Evolutionary conservation across 2,888 invertebrate genomes (phyloP), one percentile per base, ranked within the genome.

Genomic region (Brachyopa scutellaris): DNA sequence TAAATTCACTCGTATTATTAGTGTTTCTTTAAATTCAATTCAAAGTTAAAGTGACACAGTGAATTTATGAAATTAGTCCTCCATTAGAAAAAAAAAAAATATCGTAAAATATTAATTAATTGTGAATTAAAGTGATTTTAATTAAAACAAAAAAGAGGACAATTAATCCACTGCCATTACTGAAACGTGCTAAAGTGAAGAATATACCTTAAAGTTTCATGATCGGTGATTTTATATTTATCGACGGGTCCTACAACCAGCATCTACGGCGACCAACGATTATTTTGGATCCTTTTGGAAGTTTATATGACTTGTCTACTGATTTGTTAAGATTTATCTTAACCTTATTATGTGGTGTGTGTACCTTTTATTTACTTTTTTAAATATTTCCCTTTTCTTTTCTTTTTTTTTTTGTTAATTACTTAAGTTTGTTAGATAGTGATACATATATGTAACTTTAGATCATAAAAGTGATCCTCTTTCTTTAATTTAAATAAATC

Each of bases 331-430:
- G 76, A 82, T 53, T 72, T 61, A 29, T 77, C 82, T 82, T 82
- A 70, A 77, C 76, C 77, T 66, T 82, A 82, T 55, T 82, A 82
- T 82, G 82, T 55, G 82, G 82, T 82, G 82, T 82, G 82, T 82
- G 82, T 82, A 82, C 51, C 51, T 67, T 74, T 74, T 59, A 33
- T 38, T 53, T 36, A 40, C 57, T 21, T 57, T 9, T 9, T 33
- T 26, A 49, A 17, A 59, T 29, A 17, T 11, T n/a, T n/a, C n/a
- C n/a, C n/a, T n/a, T n/a, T n/a, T n/a, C n/a, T 7, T 17, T 13
- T 15, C 11, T 19, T n/a, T 45, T 23, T 70, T 9, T n/a, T 38
- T 36, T 11, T 2, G 1, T 11, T n/a, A 11, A 36, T n/a, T n/a
- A n/a, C n/a, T n/a, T n/a, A n/a, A n/a, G n/a, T n/a, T n/a, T n/a